Percentiles rank a stretch among this genome's conserved stretches.
Evolutionary conservation across 2,888 invertebrate species (phyloP).

Genomic region (Gastrophysa polygoni): DNA sequence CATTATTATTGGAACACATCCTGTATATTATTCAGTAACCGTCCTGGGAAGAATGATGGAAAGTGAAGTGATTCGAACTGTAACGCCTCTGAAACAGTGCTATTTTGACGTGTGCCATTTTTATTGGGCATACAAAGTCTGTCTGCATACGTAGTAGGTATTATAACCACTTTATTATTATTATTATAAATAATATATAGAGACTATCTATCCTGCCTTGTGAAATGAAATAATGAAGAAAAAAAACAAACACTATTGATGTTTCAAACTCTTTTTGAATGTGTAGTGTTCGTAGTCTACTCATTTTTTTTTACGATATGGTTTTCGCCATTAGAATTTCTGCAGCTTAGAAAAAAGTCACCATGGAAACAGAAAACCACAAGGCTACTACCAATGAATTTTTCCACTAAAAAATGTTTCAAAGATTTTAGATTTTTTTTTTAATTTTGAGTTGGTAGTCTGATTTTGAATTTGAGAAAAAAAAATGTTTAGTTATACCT

Average conservation of each 20-base stretch:
- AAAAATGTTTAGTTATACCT: no score
- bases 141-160: constrained; percentile 49
- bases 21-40: constrained; percentile 53
- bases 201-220: constrained; percentile 58
- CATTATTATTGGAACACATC: no score
- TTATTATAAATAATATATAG: no score
- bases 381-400: neutral
- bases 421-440: no score
- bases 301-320: constrained; percentile 58
- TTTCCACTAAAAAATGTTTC: no score
- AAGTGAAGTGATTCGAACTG: constrained; percentile 49
- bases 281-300: constrained; percentile 55
- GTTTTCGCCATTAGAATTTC: constrained; percentile 51
- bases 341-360: constrained; percentile 47
- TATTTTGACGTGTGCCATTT: constrained; percentile 50
- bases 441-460: no score
- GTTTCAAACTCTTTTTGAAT: constrained; percentile 55
- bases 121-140: constrained; percentile 48
- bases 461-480: no score
- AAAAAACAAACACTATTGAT: constrained; percentile 47
- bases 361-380: neutral
- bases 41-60: constrained; percentile 50
- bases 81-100: constrained; percentile 40
- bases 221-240: constrained; percentile 23
- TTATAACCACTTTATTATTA: constrained; percentile 42